phyloP scores from a whole-genome alignment of 2,888 invertebrate species.

The Netelia fuscicornis region DNA sequence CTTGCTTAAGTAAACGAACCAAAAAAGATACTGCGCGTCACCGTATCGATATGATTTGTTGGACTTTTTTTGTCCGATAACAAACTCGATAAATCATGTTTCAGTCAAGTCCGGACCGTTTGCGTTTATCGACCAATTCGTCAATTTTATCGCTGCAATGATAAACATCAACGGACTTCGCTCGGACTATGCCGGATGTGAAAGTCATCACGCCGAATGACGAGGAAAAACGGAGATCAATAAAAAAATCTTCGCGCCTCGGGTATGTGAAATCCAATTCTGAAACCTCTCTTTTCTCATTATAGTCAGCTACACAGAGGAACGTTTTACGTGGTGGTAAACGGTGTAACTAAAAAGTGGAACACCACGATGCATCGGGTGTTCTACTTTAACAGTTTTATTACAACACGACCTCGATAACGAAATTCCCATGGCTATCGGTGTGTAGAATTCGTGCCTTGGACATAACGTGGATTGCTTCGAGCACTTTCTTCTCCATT shows the following conservation, averaged over 20 bases:
- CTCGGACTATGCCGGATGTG: background rate
- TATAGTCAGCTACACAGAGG: background rate
- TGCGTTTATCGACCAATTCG: background rate
- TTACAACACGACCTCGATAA: conserved; percentile 37
- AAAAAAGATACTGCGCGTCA: background rate
- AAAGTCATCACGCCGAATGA: background rate
- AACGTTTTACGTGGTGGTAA: conserved; percentile 7
- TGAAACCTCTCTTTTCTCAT: background rate
- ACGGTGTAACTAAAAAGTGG: conserved; percentile 41
- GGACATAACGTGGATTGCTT: background rate
- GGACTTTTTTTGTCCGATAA: background rate
- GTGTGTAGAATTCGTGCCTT: background rate
- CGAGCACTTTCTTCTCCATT: too few species aligned
- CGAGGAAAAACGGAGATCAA: background rate
- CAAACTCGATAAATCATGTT: background rate
- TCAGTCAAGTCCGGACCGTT: background rate
- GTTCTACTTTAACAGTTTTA: conserved; percentile 48
- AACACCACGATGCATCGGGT: conserved; percentile 49
- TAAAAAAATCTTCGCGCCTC: background rate
- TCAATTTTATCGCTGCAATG: background rate
- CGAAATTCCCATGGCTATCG: conserved; percentile 4
- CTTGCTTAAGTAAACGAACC: background rate
- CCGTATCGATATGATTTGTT: background rate
- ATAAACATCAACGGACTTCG: background rate
- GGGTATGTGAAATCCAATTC: background rate